A percentile compares a stretch with the other conserved stretches of the same genome.
These are phyloP conservation scores for Oedothorax gibbosus DNA, from an alignment of 1,140 invertebrate species.

Conservation along the genomic window DNA sequence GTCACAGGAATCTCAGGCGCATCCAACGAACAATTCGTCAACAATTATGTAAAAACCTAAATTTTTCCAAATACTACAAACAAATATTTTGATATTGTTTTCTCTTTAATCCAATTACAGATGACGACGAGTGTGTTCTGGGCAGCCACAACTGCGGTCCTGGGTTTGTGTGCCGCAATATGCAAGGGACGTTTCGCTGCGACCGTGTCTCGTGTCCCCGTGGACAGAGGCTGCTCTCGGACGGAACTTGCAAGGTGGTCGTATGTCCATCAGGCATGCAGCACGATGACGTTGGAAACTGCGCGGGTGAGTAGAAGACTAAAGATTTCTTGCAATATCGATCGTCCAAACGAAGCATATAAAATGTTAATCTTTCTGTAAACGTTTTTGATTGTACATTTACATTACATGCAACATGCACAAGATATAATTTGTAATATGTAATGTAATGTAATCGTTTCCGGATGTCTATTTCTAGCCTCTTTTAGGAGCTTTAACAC, in stretches of 20 bases:
- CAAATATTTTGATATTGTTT: neutral
- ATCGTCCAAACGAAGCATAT: too few species aligned
- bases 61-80: neutral
- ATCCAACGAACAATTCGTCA: too few species aligned
- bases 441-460: too few species aligned
- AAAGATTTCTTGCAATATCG: too few species aligned
- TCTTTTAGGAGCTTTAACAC: too few species aligned
- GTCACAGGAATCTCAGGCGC: too few species aligned
- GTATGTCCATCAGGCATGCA: conserved; percentile 71
- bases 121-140: conserved; percentile 91
- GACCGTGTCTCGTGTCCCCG: conserved; percentile 73
- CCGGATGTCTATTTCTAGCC: too few species aligned
- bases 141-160: conserved; percentile 84
- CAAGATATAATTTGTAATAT: too few species aligned
- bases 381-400: too few species aligned
- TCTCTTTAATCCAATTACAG: conserved; percentile 70
- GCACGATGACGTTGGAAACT: conserved; percentile 66
- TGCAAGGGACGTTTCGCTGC: conserved; percentile 82
- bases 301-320: conserved; percentile 50
- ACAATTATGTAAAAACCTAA: neutral
- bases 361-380: too few species aligned
- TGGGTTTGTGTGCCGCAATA: conserved; percentile 88
- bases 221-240: conserved; percentile 65
- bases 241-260: conserved; percentile 66
- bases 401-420: too few species aligned